phyloP scores from a whole-genome alignment of 53 echinoderm and acorn worm genomes.

The Crossaster papposus region DNA sequence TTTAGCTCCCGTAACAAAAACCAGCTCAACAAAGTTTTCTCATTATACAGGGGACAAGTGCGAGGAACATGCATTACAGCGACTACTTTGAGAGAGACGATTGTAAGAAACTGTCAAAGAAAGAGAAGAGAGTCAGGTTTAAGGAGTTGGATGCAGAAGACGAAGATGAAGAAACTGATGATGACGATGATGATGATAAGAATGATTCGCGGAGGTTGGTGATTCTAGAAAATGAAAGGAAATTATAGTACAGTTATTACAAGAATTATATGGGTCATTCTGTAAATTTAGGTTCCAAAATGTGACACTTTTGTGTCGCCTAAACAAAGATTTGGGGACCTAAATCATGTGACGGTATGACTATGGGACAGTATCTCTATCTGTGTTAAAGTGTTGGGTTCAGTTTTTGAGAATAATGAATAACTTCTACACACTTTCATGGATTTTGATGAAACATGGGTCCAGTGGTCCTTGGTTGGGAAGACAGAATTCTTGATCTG shows the following conservation, averaged over 20 bases:
- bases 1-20: no score
- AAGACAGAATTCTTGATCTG: no score
- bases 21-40: no score
- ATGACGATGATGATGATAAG: slow-evolving; percentile 37
- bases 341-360: no score
- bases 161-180: slow-evolving; percentile 44
- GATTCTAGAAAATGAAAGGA: slow-evolving; percentile 3
- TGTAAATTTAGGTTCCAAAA: not conserved
- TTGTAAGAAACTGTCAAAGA: not conserved
- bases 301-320: no score
- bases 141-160: slow-evolving; percentile 48
- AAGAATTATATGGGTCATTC: not conserved
- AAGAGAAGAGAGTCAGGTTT: slow-evolving; percentile 68
- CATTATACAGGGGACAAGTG: slow-evolving; percentile 58
- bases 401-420: no score
- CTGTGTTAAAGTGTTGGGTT: no score
- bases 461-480: no score
- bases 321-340: no score
- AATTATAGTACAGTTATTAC: not conserved
- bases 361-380: no score
- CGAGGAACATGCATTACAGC: slow-evolving; percentile 70
- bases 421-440: no score
- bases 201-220: slow-evolving; percentile 46
- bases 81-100: slow-evolving; percentile 74
- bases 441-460: no score